Conservation (phyloP, 64 coral and sea anemone genomes). For the Montipora cactus region DNA sequence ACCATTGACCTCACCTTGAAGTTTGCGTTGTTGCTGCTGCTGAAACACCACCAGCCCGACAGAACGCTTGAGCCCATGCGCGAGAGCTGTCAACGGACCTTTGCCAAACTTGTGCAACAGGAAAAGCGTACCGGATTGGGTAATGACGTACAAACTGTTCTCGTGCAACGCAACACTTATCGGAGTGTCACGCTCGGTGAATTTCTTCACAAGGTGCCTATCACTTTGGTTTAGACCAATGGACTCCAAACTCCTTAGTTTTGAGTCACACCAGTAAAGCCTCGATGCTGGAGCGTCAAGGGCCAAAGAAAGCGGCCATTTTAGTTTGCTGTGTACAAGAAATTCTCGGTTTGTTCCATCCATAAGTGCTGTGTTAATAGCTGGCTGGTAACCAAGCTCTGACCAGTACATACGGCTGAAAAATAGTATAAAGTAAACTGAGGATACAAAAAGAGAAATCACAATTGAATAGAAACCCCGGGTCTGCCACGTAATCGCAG, state of each 20-base stretch:
- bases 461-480: no score
- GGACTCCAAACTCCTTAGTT: slow-evolving; percentile 46
- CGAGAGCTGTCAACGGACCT: slow-evolving; percentile 45
- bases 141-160: slow-evolving; percentile 66
- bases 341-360: slow-evolving; percentile 65
- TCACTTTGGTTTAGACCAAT: slow-evolving; percentile 37
- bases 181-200: slow-evolving; percentile 26
- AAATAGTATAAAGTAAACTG: background rate
- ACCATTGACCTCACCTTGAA: slow-evolving; percentile 32
- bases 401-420: slow-evolving; percentile 83
- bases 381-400: slow-evolving; percentile 61
- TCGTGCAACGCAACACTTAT: slow-evolving; percentile 75
- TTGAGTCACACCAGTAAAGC: slow-evolving; percentile 85
- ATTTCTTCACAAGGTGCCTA: slow-evolving; percentile 47
- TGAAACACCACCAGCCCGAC: slow-evolving; percentile 70
- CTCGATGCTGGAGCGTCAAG: slow-evolving; percentile 62
- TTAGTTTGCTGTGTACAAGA: slow-evolving; percentile 58
- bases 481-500: no score
- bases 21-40: slow-evolving; percentile 64
- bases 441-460: background rate
- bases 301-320: slow-evolving; percentile 69
- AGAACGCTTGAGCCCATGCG: slow-evolving; percentile 61
- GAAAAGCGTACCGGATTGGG: slow-evolving; percentile 64
- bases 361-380: slow-evolving; percentile 68
- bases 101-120: slow-evolving; percentile 79